Evolutionary conservation across 2,113 vertebrate species (phyloP).

Genomic region (Austrofundulus limnaeus): DNA sequence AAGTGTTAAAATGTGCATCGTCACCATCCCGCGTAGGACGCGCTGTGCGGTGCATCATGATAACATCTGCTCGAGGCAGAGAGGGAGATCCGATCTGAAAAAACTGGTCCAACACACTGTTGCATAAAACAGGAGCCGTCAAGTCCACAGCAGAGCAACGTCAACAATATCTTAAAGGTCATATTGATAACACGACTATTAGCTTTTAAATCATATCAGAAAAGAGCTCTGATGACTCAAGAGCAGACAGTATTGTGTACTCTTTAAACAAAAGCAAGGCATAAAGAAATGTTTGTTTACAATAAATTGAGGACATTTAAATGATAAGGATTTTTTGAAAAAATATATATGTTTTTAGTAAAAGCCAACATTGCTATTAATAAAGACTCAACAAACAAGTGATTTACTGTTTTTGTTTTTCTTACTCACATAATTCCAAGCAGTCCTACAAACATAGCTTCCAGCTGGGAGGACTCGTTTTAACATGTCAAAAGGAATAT

Average conservation of each 20-base stretch:
- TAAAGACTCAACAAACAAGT: not conserved
- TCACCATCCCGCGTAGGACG: slow-evolving; percentile 1
- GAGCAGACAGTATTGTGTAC: not conserved
- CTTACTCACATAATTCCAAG: accelerated
- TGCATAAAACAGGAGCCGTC: slow-evolving; percentile 9
- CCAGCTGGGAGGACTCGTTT: slow-evolving; percentile 23
- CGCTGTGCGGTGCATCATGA: not conserved
- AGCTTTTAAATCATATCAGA: slow-evolving; percentile 22
- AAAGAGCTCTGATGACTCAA: slow-evolving; percentile 19
- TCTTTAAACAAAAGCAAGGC: not conserved
- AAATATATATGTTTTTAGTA: not conserved
- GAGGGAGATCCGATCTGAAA: not conserved
- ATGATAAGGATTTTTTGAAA: slow-evolving; percentile 3
- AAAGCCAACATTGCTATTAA: not conserved
- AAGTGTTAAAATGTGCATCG: slow-evolving; percentile 1
- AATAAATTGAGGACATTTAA: not conserved
- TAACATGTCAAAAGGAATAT: slow-evolving; percentile 35
- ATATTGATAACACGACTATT: not conserved
- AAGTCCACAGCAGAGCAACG: not conserved
- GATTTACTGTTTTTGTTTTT: not conserved
- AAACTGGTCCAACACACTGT: slow-evolving; percentile 29
- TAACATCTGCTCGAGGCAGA: not conserved
- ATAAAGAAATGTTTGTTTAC: not conserved
- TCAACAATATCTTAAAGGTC: not conserved
- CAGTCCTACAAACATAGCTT: not conserved